Evolutionary conservation across 2,113 vertebrate species (phyloP), one percentile per base, ranked within the genome.

Genomic region (Meriones unguiculatus): DNA sequence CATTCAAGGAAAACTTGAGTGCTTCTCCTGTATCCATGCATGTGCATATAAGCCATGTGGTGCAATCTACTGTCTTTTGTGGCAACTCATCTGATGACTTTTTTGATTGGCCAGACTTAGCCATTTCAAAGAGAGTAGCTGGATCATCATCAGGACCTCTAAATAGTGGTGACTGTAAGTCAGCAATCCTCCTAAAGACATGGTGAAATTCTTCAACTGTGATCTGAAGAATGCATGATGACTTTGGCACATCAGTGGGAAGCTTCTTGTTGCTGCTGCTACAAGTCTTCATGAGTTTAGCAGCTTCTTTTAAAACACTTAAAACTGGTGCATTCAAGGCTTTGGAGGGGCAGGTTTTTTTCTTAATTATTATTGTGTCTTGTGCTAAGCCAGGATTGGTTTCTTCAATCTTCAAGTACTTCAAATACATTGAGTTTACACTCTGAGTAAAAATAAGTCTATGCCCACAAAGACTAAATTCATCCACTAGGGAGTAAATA

Each of bases 361-460:
- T 99, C 98, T 99, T 99, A 69, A 99, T 99, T 80, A 99, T 98
- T 81, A 99, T 98, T 14, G 99, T 99, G 98, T 99, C 99, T 98
- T 99, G 99, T 52, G 99, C 99, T 94, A 98, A 96, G 1, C 98
- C 97, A 35, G 99, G 99, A 97, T 99, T 99, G 84, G 98, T 97
- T 97, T 99, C 99, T 95, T 99, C 99, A 96, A 99, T 99, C 98
- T 99, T 99, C 96, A 99, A 98, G 97, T 99, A 99, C 97, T 99
- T 99, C 96, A 99, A 98, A 96, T 99, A 99, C 99, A 99, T 99
- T 41, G 99, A 99, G 97, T 99, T 99, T 95, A 99, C 99, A 98
- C 99, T 99, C 97, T 99, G 99, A 87, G 99, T 99, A 97, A 99
- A 99, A 96, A 99, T 99, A 89, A 99, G 99, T 93, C 99, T 98